Percentiles rank a stretch among this genome's conserved stretches.
Evolutionary conservation across 2,888 invertebrate genomes (phyloP).

Genomic region (Orthonychiurus folsomi): DNA sequence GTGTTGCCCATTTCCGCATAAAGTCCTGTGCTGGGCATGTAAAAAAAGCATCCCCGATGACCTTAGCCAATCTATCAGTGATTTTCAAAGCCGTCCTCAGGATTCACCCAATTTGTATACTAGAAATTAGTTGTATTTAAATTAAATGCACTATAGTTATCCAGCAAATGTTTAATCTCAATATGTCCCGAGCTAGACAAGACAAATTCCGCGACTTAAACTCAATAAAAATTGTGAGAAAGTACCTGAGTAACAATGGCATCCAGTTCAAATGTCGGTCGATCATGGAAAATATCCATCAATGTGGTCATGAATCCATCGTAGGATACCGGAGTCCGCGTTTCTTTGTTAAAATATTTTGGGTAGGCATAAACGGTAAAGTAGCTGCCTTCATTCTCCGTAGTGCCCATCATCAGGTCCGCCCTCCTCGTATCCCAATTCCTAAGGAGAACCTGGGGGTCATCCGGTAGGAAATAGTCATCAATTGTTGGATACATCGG

Average conservation of each 20-base stretch:
- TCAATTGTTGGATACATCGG: conserved; percentile 22
- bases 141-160: too few species aligned
- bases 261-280: conserved; percentile 18
- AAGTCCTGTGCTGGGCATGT: conserved; percentile 23
- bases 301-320: conserved; percentile 45
- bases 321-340: conserved; percentile 46
- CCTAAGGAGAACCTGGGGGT: conserved; percentile 19
- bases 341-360: conserved; percentile 42
- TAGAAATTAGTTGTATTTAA: conserved; percentile 8
- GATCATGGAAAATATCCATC: conserved; percentile 22
- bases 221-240: not conserved
- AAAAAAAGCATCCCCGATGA: conserved; percentile 24
- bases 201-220: too few species aligned
- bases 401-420: conserved; percentile 24
- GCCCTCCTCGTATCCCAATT: conserved; percentile 24
- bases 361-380: conserved; percentile 20
- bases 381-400: conserved; percentile 27
- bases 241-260: conserved; percentile 24
- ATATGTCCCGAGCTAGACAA: too few species aligned
- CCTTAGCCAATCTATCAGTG: conserved; percentile 21
- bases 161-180: too few species aligned
- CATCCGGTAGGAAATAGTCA: conserved; percentile 20
- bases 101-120: conserved; percentile 33
- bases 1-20: conserved; percentile 24
- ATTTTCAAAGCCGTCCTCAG: conserved; percentile 28